Conservation (phyloP, 2,888 invertebrate species). For the Anticlea derivata region DNA sequence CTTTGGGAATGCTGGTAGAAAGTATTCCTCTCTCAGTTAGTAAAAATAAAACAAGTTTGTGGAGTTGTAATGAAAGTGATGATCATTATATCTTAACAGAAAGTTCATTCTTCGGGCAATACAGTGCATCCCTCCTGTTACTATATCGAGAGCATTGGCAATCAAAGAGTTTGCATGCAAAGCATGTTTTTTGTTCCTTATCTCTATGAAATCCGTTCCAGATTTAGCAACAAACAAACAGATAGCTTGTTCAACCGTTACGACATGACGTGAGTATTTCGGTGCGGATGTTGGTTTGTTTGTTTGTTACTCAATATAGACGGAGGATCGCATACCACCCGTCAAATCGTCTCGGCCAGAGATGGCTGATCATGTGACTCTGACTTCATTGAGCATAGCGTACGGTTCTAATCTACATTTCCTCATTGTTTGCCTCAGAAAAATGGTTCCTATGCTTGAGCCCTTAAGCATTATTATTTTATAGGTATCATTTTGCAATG, state of each 20-base stretch:
- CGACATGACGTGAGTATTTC: background rate
- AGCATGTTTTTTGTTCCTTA: too few relatives aligned
- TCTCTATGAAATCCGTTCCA: constrained; percentile 12
- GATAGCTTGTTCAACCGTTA: background rate
- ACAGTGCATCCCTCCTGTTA: too few relatives aligned
- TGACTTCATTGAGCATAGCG: constrained; percentile 35
- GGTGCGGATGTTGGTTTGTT: constrained; percentile 6
- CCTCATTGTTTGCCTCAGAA: constrained; percentile 41
- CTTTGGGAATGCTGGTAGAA: too few relatives aligned
- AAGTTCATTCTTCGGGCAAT: too few relatives aligned
- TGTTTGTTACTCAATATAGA: constrained; percentile 10
- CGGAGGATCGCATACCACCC: constrained; percentile 32
- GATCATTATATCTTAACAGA: too few relatives aligned
- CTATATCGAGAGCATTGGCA: too few relatives aligned
- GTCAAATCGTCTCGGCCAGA: constrained; percentile 18
- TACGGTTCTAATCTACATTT: constrained; percentile 36
- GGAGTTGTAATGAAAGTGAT: too few relatives aligned
- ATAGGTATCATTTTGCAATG: constrained; percentile 19
- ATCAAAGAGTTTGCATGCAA: too few relatives aligned
- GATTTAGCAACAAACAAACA: constrained; percentile 1
- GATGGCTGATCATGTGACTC: constrained; percentile 40
- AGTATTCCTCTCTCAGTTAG: too few relatives aligned
- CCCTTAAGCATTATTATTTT: constrained; percentile 10
- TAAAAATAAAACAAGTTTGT: too few relatives aligned
- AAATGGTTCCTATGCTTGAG: constrained; percentile 23